Evolutionary conservation across 2,888 invertebrate genomes (phyloP).

Genomic region (Ethmia dodecea): DNA sequence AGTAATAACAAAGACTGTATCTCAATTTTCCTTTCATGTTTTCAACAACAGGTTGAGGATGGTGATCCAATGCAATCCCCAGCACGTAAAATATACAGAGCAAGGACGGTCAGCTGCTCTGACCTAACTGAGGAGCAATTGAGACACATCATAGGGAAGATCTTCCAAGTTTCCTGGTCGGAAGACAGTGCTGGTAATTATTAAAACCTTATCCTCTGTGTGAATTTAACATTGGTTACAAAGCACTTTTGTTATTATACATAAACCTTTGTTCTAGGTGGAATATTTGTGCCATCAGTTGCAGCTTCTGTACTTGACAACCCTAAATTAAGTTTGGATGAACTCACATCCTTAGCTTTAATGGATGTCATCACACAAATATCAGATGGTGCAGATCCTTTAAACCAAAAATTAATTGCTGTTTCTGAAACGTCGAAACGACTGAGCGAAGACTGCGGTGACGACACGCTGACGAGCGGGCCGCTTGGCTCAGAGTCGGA

Average conservation of each 20-base stretch:
- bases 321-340: constrained; percentile 64
- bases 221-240: neutral
- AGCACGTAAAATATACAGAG: constrained; percentile 58
- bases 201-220: neutral
- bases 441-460: constrained; percentile 63
- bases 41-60: constrained; percentile 66
- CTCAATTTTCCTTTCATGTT: no score
- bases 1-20: neutral
- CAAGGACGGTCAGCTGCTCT: constrained; percentile 68
- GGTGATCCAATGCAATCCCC: constrained; percentile 64
- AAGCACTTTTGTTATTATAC: neutral
- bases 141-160: constrained; percentile 80
- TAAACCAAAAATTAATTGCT: constrained; percentile 69
- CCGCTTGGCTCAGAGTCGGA: constrained; percentile 50
- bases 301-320: constrained; percentile 75
- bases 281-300: constrained; percentile 76
- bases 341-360: constrained; percentile 80
- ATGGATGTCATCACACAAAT: constrained; percentile 81
- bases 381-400: constrained; percentile 74
- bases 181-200: constrained; percentile 72
- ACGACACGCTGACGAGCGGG: constrained; percentile 51
- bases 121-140: constrained; percentile 83
- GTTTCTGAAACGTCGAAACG: constrained; percentile 62
- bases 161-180: constrained; percentile 85
- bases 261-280: constrained; percentile 48